Evolutionary conservation across 23 tunicate genomes (phyloP).

Genomic region (Trididemnum clinides): DNA sequence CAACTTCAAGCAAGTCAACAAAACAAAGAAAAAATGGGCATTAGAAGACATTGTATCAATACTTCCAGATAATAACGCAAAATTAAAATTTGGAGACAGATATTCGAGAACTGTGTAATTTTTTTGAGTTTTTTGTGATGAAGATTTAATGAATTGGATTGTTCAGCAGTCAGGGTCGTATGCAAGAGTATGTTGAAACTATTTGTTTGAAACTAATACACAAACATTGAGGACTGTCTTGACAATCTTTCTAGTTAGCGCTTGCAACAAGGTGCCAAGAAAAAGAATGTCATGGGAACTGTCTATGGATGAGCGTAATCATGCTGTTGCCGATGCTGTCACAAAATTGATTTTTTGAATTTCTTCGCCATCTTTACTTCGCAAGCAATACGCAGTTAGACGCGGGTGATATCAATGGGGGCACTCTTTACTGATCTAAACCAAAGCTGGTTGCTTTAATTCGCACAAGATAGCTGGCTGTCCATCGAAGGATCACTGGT

Average conservation of each 20-base stretch:
- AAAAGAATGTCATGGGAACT: not conserved
- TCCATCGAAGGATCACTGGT: conserved; percentile 2
- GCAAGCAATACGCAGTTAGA: not conserved
- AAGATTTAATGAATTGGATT: not conserved
- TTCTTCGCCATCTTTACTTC: not conserved
- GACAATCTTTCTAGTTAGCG: not conserved
- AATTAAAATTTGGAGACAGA: not conserved
- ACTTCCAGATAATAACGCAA: not conserved
- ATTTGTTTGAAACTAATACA: not conserved
- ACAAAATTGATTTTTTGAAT: not conserved
- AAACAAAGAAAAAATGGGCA: not conserved
- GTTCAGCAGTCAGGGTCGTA: not conserved
- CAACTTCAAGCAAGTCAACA: not conserved
- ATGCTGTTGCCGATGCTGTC: not conserved
- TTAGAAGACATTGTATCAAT: not conserved
- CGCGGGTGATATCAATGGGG: not conserved
- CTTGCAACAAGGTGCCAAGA: not conserved
- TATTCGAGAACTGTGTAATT: not conserved
- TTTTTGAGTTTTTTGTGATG: not conserved
- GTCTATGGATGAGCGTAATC: not conserved
- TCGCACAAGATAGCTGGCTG: not conserved
- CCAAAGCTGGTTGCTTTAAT: not conserved
- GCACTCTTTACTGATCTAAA: not conserved
- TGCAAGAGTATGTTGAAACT: not conserved
- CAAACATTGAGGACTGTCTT: not conserved